These are phyloP conservation scores for Mormoops blainvillei DNA, from an alignment of 2,113 vertebrate genomes.

Conservation along the genomic window DNA sequence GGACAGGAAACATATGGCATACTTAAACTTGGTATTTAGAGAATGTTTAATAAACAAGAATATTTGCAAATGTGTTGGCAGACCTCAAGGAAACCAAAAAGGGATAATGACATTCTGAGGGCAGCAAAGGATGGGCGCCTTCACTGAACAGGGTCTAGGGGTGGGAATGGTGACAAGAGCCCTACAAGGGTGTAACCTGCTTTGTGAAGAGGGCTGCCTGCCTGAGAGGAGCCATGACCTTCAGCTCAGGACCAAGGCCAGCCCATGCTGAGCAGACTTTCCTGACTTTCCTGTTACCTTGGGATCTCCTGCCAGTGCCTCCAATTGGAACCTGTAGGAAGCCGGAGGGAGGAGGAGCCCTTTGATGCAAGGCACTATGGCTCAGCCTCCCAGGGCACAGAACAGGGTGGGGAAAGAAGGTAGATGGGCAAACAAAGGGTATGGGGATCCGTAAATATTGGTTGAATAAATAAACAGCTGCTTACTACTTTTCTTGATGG, in stretches of 20 bases:
- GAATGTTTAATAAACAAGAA: neutral
- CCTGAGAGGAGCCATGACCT: neutral
- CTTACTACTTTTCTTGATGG: neutral
- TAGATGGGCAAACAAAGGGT: neutral
- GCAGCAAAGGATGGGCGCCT: neutral
- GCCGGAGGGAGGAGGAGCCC: neutral
- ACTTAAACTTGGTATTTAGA: neutral
- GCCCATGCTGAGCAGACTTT: neutral
- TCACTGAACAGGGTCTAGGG: neutral
- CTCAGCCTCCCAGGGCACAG: neutral
- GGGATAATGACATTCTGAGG: neutral
- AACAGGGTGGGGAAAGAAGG: neutral
- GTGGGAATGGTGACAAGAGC: neutral
- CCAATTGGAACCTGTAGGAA: neutral
- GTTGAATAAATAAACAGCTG: neutral
- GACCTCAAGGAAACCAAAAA: neutral
- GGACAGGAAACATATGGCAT: neutral
- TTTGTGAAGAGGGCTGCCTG: neutral
- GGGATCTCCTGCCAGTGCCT: neutral
- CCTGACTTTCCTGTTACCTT: neutral
- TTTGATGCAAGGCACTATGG: neutral
- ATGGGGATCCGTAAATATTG: neutral
- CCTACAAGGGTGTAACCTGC: neutral
- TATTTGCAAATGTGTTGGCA: slow-evolving; percentile 1
- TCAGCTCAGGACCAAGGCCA: neutral